Base-by-base conservation (phyloP, 2,888 invertebrate genomes). In the Anticlea derivata region DNA sequence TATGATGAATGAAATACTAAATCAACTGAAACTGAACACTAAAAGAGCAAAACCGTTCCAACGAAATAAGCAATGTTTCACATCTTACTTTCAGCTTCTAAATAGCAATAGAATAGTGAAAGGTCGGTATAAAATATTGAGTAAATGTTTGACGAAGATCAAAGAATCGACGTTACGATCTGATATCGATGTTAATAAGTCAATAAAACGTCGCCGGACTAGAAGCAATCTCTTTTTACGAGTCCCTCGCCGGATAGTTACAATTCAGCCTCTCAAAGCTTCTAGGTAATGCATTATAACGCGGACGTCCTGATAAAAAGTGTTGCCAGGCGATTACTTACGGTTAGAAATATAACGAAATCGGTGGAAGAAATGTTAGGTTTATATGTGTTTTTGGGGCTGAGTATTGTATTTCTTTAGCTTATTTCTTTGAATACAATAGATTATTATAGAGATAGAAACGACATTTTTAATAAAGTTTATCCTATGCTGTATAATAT, bases 131-230 rank as follows among this genome's bases (percentile, higher is more conserved):
- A 76, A 81, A 76, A 77, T 78, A 76, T 78, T 76, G 75, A 71
- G 76, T 77, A 75, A 83, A 82, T 79, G 78, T 82, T 85, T 82
- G 78, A 78, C 83, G 70, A 75, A 82, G 83, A 86, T 86, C 87
- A 86, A 86, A 86, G 86, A 85, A 84, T 85, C 79, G 76, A 86
- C 80, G 85, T 85, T 85, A 86, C 87, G 86, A 87, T 86, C 86
- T 78, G 86, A 88, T 88, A 88, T 88, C 87, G 86, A 86, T 87
- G 87, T 87, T 88, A 88, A 88, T 88, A 88, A 88, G 88, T 88
- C 87, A 88, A 87, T 88, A 88, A 88, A 88, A 86, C 83, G 87
- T 81, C 83, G 83, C 68, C 76, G 78, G 78, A 84, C 80, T 87
- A 80, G 80, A 88, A 86, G 86, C 88, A 88, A 88, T 88, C 88